Conservation (phyloP, 2,113 vertebrate species). For the Oreotrochilus melanogaster region DNA sequence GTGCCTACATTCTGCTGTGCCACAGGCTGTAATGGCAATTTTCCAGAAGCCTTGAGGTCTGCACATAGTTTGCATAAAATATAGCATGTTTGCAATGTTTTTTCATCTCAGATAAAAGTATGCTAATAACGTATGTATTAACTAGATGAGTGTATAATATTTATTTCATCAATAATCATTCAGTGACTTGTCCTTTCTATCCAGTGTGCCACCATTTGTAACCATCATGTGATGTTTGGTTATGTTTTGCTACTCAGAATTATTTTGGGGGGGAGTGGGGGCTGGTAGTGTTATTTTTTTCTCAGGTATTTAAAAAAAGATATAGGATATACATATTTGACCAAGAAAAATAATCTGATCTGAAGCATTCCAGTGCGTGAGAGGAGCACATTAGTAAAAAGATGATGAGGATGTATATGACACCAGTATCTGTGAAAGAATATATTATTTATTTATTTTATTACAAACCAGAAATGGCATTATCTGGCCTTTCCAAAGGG, state of each 20-base stretch:
- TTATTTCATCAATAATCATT: slow-evolving; percentile 1
- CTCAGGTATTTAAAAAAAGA: not conserved
- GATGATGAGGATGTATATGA: not conserved
- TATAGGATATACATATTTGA: not conserved
- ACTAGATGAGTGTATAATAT: not conserved
- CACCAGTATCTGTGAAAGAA: not conserved
- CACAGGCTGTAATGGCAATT: not conserved
- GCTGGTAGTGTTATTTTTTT: not conserved
- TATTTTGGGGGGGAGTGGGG: not conserved
- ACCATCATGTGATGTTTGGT: not conserved
- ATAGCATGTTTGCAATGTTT: not conserved
- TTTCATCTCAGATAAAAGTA: not conserved
- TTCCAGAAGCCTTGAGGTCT: slow-evolving; percentile 4
- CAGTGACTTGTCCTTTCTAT: not conserved
- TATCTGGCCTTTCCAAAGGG: slow-evolving; percentile 65
- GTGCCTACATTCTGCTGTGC: not conserved
- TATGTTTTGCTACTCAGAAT: not conserved
- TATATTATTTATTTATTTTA: not conserved
- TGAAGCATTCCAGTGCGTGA: not conserved
- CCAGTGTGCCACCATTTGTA: not conserved
- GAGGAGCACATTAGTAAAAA: not conserved
- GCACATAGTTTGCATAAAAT: slow-evolving; percentile 2
- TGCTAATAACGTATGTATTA: slow-evolving; percentile 43
- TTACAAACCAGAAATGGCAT: slow-evolving; percentile 21
- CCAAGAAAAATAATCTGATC: not conserved